Evolutionary conservation across 2,797 vertebrate genomes (phyloP), one percentile per base, ranked within the genome.

Genomic region (Cossypha caffra): DNA sequence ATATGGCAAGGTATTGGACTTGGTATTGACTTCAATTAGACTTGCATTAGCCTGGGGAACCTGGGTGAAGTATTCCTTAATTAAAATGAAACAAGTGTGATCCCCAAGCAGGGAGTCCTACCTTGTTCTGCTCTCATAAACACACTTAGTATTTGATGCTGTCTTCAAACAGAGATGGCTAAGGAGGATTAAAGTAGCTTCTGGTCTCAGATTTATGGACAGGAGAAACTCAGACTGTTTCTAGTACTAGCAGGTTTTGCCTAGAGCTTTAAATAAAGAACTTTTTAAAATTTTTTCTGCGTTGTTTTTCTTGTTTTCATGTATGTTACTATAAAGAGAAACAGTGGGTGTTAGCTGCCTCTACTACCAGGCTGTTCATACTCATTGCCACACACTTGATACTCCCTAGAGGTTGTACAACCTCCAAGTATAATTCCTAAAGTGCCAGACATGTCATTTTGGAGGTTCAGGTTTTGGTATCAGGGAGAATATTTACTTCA

Each of bases 401-500:
- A 8, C 7, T 88, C 54, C 16, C 20, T 37, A 9, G 10, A 21
- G 47, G 12, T 57, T 74, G 28, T 86, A 26, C 2, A 19, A 25
- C 42, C 76, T 88, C 74, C 67, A 95, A 50, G 67, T 88, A 81
- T 79, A 43, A 59, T 82, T 93, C 84, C 68, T 89, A 40, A 95
- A 82, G 69, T 66, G 57, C 63, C 33, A 76, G 84, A 69, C 28
- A 14, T 73, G 35, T 90, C 15, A 79, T 61, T 93, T 95, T 93
- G 71, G 72, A 90, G 64, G 79, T 42, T 96, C 28, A 47, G 28
- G 33, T 90, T 97, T 92, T 28, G 16, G 64, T 93, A 92, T 92
- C 31, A 45, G 35, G 88, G 50, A 93, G 73, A 95, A 97, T 54
- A 94, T 90, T 96, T 96, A 57, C 37, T 77, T 97, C 96, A 88